Evolutionary conservation across 2,797 vertebrate genomes (phyloP).

Genomic region (Fratercula arctica): DNA sequence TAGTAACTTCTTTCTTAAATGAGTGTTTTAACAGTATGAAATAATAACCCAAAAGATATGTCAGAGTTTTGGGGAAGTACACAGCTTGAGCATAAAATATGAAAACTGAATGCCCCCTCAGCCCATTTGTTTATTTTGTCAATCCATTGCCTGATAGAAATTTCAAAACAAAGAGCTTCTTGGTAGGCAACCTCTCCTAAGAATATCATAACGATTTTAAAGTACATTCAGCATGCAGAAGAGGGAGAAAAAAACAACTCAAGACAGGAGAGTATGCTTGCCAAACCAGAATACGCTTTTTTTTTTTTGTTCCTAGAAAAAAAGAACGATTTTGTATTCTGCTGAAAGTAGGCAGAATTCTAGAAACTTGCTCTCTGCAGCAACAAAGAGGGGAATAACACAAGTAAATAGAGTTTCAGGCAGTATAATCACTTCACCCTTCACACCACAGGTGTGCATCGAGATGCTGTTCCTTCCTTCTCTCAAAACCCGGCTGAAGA

Average conservation of each 20-base stretch:
- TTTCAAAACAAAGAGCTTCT: background rate
- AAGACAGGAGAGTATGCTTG: background rate
- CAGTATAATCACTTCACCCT: background rate
- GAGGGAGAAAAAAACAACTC: background rate
- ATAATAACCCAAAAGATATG: background rate
- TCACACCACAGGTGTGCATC: background rate
- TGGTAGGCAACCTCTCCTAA: background rate
- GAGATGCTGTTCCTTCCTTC: background rate
- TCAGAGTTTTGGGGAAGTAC: background rate
- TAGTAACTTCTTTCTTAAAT: background rate
- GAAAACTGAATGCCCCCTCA: background rate
- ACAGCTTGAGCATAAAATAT: background rate
- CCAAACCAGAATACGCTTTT: background rate
- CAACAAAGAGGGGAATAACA: background rate
- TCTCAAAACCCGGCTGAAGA: background rate
- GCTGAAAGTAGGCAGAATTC: background rate
- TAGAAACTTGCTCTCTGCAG: background rate
- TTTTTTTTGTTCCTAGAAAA: background rate
- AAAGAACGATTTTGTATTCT: background rate
- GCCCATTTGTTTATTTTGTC: background rate
- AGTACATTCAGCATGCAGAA: background rate
- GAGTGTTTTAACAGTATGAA: background rate
- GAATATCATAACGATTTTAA: background rate
- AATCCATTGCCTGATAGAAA: background rate
- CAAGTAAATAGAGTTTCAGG: background rate